Conservation (phyloP, 2,888 invertebrate genomes). For the Agonopterix subpropinquella region DNA sequence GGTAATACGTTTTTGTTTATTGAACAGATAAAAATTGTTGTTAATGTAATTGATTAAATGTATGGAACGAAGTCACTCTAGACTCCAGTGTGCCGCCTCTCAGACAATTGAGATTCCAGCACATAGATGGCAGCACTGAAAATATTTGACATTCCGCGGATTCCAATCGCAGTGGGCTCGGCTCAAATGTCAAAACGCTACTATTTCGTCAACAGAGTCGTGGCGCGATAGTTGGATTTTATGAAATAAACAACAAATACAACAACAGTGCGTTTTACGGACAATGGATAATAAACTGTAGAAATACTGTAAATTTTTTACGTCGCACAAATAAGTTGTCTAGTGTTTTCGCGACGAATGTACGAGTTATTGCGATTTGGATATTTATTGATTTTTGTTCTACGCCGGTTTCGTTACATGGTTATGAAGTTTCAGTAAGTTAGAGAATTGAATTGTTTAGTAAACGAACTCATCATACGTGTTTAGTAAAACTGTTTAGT, state of each 20-base stretch:
- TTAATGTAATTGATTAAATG: not conserved
- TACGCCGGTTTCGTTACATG: constrained; percentile 59
- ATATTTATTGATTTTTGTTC: constrained; percentile 68
- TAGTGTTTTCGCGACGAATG: constrained; percentile 36
- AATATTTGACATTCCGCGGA: constrained; percentile 81
- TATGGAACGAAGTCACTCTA: constrained; percentile 16
- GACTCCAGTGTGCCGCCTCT: constrained; percentile 58
- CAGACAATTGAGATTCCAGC: constrained; percentile 56
- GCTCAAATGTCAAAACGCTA: constrained; percentile 83
- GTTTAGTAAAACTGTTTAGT: constrained; percentile 13
- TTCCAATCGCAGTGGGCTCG: constrained; percentile 81
- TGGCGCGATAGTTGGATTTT: constrained; percentile 73
- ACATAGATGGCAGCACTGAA: constrained; percentile 78
- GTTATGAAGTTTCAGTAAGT: constrained; percentile 54
- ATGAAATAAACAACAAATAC: constrained; percentile 69
- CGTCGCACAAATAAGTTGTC: constrained; percentile 42
- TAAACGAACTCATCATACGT: constrained; percentile 13
- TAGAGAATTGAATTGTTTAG: constrained; percentile 26
- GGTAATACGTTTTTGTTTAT: too few species aligned
- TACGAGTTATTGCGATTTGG: constrained; percentile 48
- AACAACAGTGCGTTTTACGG: constrained; percentile 51
- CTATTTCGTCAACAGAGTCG: constrained; percentile 76
- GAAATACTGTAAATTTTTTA: constrained; percentile 48
- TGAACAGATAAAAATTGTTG: too few species aligned
- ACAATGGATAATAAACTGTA: constrained; percentile 63